Base-by-base conservation (phyloP, 1,140 invertebrate species). In the Eumeta japonica region DNA sequence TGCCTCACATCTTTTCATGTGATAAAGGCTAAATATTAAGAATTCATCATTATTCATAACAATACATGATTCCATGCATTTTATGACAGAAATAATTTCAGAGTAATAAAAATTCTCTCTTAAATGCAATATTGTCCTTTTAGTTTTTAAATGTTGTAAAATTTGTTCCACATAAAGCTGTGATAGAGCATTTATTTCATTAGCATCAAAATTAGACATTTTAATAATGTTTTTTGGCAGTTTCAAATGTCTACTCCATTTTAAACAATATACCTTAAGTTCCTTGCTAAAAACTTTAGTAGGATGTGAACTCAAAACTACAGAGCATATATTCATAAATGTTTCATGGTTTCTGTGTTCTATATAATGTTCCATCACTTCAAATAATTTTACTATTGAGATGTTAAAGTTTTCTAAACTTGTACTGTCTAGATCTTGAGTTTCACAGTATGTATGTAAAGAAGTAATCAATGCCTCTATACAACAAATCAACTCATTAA, bases 171-270 rank as follows among this genome's bases (percentile, higher is more conserved):
- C 41, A 36, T 61, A 73, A 36, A 37, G 61, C n/a, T 58, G 38
- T 10, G 36, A 35, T n/a, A 71, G n/a, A 14, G 44, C 44, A 40
- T 70, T 49, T 37, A 71, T 61, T 52, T 71, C 58, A 41, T 28
- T 36, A 3, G 39, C 35, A 52, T 55, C 47, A 41, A 51, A 52
- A 16, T 51, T 55, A 35, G 55, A 37, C 16, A 73, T 39, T 10
- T 50, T 33, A n/a, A 64, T 37, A 11, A 62, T 16, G 27, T 60
- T 44, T 46, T 55, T 37, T 17, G 62, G 45, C 29, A 63, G 44
- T 27, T 59, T 32, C 10, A 63, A 20, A 32, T 46, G 49, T 11
- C 41, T 48, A 29, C 56, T 70, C 32, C 58, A 41, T 20, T 43
- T 47, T 27, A 70, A 50, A 41, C 62, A 67, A 39, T 49, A 41